A percentile compares a stretch with the other conserved stretches of the same genome.
These are phyloP conservation scores for Brachionus calyciflorus DNA, from an alignment of 1,140 invertebrate genomes.

Conservation along the genomic window DNA sequence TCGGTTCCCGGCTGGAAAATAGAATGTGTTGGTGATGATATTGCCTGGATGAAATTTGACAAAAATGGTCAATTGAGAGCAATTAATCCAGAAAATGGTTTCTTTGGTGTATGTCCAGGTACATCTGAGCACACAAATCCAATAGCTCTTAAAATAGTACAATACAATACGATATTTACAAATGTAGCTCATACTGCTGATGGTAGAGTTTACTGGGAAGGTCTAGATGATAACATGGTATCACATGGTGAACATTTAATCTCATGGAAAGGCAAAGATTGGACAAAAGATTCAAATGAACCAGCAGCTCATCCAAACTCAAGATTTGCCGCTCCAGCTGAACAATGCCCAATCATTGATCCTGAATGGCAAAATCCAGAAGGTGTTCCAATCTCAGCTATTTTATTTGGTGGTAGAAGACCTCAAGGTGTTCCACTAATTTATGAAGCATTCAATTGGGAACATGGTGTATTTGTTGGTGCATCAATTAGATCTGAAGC, in stretches of 20 bases:
- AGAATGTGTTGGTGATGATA: constrained; percentile 64
- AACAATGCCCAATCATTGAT: constrained; percentile 91
- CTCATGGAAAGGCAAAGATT: constrained; percentile 56
- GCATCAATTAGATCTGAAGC: constrained; percentile 93
- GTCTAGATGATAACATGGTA: constrained; percentile 77
- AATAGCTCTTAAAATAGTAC: constrained; percentile 90
- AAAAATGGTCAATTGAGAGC: constrained; percentile 81
- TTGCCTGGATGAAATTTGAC: constrained; percentile 85
- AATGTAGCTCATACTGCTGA: constrained; percentile 95
- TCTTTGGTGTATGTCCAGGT: constrained; percentile 97
- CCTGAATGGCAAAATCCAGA: constrained; percentile 70
- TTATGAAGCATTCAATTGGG: constrained; percentile 86
- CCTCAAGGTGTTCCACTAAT: constrained; percentile 87
- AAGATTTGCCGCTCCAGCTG: constrained; percentile 88
- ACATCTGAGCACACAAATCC: constrained; percentile 89
- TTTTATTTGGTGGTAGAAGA: constrained; percentile 89
- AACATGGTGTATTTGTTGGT: constrained; percentile 92
- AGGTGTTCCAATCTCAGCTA: constrained; percentile 84
- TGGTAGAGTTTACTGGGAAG: constrained; percentile 84
- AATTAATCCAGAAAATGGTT: constrained; percentile 98
- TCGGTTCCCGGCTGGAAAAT: constrained; percentile 84
- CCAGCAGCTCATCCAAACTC: constrained; percentile 65
- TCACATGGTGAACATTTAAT: constrained; percentile 48
- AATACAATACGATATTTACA: constrained; percentile 91
- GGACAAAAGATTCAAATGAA: constrained; percentile 50